Evolutionary conservation across 2,113 vertebrate genomes (phyloP).

Genomic region (Scopus umbretta): DNA sequence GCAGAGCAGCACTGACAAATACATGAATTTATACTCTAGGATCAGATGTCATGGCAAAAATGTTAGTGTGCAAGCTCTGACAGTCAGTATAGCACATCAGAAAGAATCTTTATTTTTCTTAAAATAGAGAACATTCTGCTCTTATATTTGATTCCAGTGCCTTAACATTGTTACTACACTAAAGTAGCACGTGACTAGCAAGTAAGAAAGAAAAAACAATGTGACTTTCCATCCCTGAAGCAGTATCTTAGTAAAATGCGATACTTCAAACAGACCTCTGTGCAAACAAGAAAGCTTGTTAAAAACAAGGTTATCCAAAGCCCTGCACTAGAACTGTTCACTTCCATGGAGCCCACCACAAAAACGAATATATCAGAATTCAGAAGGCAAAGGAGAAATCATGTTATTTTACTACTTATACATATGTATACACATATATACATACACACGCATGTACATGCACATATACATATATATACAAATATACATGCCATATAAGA

Average conservation of each 20-base stretch:
- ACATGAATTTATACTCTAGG: background rate
- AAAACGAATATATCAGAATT: background rate
- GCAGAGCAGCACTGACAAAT: background rate
- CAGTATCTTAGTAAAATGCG: conserved; percentile 25
- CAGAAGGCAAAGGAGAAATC: background rate
- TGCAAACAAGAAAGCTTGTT: background rate
- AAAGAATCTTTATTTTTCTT: background rate
- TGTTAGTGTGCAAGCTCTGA: background rate
- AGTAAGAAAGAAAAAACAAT: background rate
- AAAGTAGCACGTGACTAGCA: background rate
- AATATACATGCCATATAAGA: background rate
- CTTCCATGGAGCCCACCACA: background rate
- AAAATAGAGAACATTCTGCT: background rate
- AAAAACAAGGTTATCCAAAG: background rate
- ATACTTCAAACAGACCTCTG: background rate
- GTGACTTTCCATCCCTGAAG: background rate
- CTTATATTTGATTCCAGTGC: background rate
- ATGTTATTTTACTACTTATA: background rate
- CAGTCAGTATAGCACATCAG: background rate
- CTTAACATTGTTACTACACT: background rate
- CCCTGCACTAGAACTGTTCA: background rate
- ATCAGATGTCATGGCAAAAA: conserved; percentile 14
- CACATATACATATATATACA: background rate
- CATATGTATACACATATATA: too few relatives aligned
- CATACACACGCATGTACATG: background rate